Conservation (phyloP, 2,113 vertebrate genomes). For the Phylloscopus trochiloides region DNA sequence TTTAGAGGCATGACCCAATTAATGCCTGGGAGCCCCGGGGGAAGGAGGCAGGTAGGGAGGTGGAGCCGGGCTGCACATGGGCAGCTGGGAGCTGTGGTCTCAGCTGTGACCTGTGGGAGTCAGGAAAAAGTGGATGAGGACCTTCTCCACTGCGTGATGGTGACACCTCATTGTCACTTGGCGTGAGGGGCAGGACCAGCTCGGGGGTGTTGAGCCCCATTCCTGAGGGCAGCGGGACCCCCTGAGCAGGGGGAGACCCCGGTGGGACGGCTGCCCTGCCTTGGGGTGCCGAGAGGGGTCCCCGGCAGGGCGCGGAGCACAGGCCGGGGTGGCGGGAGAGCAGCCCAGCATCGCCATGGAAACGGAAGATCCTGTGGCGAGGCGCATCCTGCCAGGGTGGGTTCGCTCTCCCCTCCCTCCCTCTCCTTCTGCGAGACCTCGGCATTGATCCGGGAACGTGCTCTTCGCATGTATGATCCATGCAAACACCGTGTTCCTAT, state of each 20-base stretch:
- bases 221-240: neutral
- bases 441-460: conserved; percentile 72
- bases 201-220: accelerated
- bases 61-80: accelerated
- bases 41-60: neutral
- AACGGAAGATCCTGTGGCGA: conserved; percentile 36
- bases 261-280: neutral
- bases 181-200: accelerated
- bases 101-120: neutral
- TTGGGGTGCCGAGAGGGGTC: neutral
- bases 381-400: neutral
- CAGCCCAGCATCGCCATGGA: conserved; percentile 52
- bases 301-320: neutral
- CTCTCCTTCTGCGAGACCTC: conserved; percentile 41
- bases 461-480: conserved; percentile 73
- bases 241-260: neutral
- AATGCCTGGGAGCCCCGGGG: neutral
- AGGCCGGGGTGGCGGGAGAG: neutral
- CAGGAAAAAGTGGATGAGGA: neutral
- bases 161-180: accelerated
- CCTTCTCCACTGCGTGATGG: accelerated
- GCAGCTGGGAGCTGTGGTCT: accelerated
- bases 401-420: neutral
- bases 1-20: neutral
- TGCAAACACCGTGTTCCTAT: conserved; percentile 73